Evolutionary conservation across 2,888 invertebrate species (phyloP).

Genomic region (Plagiodera versicolora): DNA sequence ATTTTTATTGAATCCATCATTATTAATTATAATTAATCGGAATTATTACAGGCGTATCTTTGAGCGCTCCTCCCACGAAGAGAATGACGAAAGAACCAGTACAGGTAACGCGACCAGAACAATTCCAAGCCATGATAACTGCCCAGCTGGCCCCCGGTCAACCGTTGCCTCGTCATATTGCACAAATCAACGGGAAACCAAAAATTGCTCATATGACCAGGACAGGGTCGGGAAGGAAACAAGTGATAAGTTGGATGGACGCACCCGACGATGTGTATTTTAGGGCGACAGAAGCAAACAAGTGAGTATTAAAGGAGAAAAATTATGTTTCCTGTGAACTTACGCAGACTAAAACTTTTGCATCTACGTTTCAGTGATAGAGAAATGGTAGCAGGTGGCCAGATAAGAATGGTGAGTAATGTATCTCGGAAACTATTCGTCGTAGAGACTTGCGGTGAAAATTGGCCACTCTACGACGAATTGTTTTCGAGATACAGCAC

Average conservation of each 20-base stretch:
- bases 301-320: slow-evolving; percentile 63
- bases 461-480: no score
- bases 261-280: slow-evolving; percentile 97
- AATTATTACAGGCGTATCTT: slow-evolving; percentile 44
- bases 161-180: slow-evolving; percentile 66
- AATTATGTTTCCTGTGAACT: background rate
- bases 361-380: no score
- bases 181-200: slow-evolving; percentile 81
- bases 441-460: no score
- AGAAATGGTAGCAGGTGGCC: no score
- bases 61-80: slow-evolving; percentile 70
- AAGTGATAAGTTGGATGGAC: slow-evolving; percentile 97
- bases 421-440: no score
- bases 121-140: slow-evolving; percentile 72
- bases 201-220: slow-evolving; percentile 79
- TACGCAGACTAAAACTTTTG: background rate
- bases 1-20: no score
- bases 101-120: slow-evolving; percentile 67
- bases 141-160: slow-evolving; percentile 57
- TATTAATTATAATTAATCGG: no score
- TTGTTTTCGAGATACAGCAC: no score
- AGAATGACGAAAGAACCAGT: slow-evolving; percentile 77
- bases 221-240: slow-evolving; percentile 76
- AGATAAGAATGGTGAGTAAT: no score
- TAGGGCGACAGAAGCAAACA: slow-evolving; percentile 86